Conservation (phyloP, 1,140 invertebrate genomes). For the honey bee (Apis mellifera) region DNA sequence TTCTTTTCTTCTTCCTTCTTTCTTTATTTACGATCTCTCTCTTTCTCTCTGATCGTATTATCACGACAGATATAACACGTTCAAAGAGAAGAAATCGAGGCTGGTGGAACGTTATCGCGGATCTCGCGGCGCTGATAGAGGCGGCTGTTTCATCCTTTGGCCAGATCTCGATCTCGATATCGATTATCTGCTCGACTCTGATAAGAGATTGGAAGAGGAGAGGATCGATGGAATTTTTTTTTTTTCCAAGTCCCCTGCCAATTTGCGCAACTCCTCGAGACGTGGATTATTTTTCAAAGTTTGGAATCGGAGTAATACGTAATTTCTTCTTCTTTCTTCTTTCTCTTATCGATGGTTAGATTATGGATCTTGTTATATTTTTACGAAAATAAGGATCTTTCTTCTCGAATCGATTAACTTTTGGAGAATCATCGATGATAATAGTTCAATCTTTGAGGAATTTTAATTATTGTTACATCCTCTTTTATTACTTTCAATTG, state of each 20-base stretch:
- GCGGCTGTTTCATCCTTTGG: background rate
- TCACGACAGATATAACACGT: background rate
- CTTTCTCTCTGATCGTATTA: background rate
- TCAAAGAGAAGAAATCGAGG: background rate
- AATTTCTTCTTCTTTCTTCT: too few relatives aligned
- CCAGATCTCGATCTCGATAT: conserved; percentile 20
- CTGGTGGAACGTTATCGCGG: background rate
- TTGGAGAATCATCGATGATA: too few relatives aligned
- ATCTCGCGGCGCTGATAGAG: background rate
- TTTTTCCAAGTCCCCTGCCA: background rate
- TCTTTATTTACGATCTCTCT: conserved; percentile 2
- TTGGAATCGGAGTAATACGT: background rate
- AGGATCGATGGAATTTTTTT: background rate
- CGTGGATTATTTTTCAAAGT: background rate
- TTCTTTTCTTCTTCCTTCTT: background rate
- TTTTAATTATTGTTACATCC: too few relatives aligned
- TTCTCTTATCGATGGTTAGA: too few relatives aligned
- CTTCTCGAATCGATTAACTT: too few relatives aligned
- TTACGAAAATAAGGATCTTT: too few relatives aligned
- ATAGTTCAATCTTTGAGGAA: too few relatives aligned
- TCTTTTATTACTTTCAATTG: too few relatives aligned
- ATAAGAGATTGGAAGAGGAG: background rate
- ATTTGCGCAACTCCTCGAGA: conserved; percentile 43
- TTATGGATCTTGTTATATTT: too few relatives aligned
- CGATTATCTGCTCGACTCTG: background rate